Base-by-base conservation (phyloP, 2,113 vertebrate species). In the Hippolais icterina region DNA sequence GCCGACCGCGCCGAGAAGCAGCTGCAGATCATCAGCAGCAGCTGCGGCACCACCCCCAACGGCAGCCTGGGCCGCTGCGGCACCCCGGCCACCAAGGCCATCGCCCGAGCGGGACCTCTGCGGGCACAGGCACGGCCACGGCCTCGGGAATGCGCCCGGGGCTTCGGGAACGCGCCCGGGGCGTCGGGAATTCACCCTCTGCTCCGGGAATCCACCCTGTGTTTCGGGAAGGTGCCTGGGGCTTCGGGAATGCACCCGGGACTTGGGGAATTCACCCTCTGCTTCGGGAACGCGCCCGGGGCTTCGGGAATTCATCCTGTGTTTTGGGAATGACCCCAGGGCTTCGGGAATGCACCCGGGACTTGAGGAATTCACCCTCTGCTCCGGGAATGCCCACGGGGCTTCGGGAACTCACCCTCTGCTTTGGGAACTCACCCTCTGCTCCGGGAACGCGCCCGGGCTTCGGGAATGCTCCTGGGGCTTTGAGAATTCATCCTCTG, bases 1-100 rank as follows among this genome's bases (percentile, higher is more conserved):
- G 99, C 99, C 0, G 99, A 99, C 97, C 98, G 99, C 0, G 99
- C 99, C 0, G 99, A 99, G 88, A 99, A 99, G 83, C 99, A 99
- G 98, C 98, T 99, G 24, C 99, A 99, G 98, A 99, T 99, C 97
- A 99, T 99, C 98, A 98, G 98, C 95, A 99, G 99, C 96, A 99
- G 99, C 97, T 99, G 99, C 4, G 99, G 98, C 44, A 99, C 99
- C 76, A 99, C 99, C 0, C 99, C 99, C 0, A 99, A 99, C 0
- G 98, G 99, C 96, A 99, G 99, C 97, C 98, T 99, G 97, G 98
- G 99, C 3, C 98, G 98, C 49, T 98, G 98, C 41, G 99, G 98
- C 52, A 98, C 99, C 8, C 98, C 99, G 1, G 98, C 97, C 12
- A 92, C 97, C 33, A 99, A 99, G 96, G 98, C 97, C 64, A 95